Percentiles rank a stretch among this genome's conserved stretches.
phyloP scores from a whole-genome alignment of 2,797 vertebrate genomes.

The Myoxocephalus aenaeus region DNA sequence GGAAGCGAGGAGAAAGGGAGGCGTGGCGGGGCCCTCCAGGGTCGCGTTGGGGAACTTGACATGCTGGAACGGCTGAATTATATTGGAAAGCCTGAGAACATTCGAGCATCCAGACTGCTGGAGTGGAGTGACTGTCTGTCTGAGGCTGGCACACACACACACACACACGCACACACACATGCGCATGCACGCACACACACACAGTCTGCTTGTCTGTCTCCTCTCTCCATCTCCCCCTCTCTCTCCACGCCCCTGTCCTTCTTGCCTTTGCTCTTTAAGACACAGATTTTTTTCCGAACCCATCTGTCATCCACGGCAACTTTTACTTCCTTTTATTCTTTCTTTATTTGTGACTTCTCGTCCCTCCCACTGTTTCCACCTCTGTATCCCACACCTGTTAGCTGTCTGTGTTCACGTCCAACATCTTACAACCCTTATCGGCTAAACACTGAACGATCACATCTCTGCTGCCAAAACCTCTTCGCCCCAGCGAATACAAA shows the following conservation, averaged over 20 bases:
- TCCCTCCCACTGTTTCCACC: constrained; percentile 49
- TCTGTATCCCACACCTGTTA: constrained; percentile 65
- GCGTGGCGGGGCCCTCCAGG: constrained; percentile 73
- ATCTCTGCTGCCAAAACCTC: constrained; percentile 23
- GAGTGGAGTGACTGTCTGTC: constrained; percentile 66
- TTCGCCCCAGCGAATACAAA: constrained; percentile 2
- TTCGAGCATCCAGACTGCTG: constrained; percentile 71
- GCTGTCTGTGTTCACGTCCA: constrained; percentile 29
- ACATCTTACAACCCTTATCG: constrained; percentile 9
- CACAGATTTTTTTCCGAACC: constrained; percentile 42
- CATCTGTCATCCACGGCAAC: constrained; percentile 74
- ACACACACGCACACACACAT: constrained; percentile 25
- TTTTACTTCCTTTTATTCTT: constrained; percentile 56
- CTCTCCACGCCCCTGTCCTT: constrained; percentile 66
- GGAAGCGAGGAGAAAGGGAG: constrained; percentile 82
- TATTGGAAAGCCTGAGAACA: constrained; percentile 82
- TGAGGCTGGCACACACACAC: constrained; percentile 35
- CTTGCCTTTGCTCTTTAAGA: constrained; percentile 58
- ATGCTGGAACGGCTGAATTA: constrained; percentile 81
- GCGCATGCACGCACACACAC: constrained; percentile 30
- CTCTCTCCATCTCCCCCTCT: constrained; percentile 43
- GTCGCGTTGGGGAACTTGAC: constrained; percentile 72
- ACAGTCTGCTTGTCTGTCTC: constrained; percentile 45
- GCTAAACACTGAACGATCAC: constrained; percentile 35
- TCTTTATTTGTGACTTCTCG: constrained; percentile 49